A percentile compares a stretch with the other conserved stretches of the same genome.
These are phyloP conservation scores for Aleiodes testaceus DNA, from an alignment of 2,888 invertebrate species.

Conservation along the genomic window DNA sequence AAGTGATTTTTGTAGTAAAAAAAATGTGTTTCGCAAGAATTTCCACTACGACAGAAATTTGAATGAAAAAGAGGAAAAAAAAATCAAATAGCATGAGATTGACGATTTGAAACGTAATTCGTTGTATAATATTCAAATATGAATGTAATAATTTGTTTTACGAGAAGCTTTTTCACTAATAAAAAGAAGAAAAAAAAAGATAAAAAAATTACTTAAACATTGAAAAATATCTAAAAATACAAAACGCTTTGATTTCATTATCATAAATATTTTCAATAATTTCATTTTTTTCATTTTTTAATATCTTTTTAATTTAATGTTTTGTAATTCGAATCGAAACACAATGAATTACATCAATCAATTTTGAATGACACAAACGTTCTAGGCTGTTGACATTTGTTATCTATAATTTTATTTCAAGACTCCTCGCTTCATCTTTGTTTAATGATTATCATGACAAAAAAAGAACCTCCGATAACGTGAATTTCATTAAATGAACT, in stretches of 20 bases:
- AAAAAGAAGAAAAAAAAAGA: constrained; percentile 66
- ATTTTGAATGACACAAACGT: constrained; percentile 6
- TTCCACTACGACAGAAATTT: constrained; percentile 34
- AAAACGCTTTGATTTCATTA: background rate
- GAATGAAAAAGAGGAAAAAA: constrained; percentile 30
- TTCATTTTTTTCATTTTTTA: background rate
- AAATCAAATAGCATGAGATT: constrained; percentile 43
- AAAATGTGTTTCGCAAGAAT: constrained; percentile 3
- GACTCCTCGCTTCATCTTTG: constrained; percentile 1
- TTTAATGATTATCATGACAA: background rate
- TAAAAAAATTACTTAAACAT: constrained; percentile 28
- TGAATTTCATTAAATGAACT: background rate
- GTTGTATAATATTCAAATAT: constrained; percentile 57
- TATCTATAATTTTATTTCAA: background rate
- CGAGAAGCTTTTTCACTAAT: constrained; percentile 69
- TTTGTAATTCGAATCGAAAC: background rate
- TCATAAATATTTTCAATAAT: background rate
- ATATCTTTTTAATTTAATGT: background rate
- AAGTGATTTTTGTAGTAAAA: too few relatives aligned
- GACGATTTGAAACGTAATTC: constrained; percentile 49
- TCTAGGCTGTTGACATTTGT: background rate
- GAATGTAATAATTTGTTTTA: constrained; percentile 68
- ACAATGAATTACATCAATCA: constrained; percentile 16
- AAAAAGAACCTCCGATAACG: background rate
- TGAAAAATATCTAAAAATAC: background rate